A percentile compares a stretch with the other conserved stretches of the same genome.
These are phyloP conservation scores for Caenorhabditis angaria DNA, from an alignment of 2,888 invertebrate species.

Conservation along the genomic window DNA sequence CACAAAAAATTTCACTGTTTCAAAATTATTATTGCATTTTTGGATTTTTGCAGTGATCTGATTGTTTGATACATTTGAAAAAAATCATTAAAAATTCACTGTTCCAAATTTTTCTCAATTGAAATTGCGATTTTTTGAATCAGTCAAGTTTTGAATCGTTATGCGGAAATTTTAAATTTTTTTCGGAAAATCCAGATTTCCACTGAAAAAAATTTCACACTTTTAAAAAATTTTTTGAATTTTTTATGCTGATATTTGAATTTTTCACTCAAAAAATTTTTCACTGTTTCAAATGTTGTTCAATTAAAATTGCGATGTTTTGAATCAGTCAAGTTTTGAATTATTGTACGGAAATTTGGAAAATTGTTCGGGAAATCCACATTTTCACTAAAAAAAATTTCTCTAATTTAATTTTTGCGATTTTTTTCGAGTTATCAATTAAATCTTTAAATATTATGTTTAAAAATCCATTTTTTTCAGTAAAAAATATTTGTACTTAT, in stretches of 20 bases:
- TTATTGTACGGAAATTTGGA: neutral
- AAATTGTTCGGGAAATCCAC: neutral
- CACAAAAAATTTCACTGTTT: neutral
- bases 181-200: neutral
- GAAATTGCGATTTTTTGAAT: neutral
- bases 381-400: neutral
- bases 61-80: too few species aligned
- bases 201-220: neutral
- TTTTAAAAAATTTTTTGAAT: neutral
- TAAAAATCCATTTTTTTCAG: neutral
- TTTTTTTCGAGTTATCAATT: neutral
- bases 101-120: neutral
- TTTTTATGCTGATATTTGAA: neutral
- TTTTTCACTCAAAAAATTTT: neutral
- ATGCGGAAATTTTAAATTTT: neutral
- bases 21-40: neutral
- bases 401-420: neutral
- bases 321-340: neutral
- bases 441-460: neutral
- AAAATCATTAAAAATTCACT: neutral
- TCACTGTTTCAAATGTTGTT: neutral
- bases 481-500: too few species aligned
- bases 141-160: neutral
- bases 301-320: neutral
- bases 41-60: neutral